A percentile compares a stretch with the other conserved stretches of the same genome.
These are phyloP conservation scores for Pycnonotus jocosus DNA, from an alignment of 2,113 vertebrate species.

Conservation along the genomic window DNA sequence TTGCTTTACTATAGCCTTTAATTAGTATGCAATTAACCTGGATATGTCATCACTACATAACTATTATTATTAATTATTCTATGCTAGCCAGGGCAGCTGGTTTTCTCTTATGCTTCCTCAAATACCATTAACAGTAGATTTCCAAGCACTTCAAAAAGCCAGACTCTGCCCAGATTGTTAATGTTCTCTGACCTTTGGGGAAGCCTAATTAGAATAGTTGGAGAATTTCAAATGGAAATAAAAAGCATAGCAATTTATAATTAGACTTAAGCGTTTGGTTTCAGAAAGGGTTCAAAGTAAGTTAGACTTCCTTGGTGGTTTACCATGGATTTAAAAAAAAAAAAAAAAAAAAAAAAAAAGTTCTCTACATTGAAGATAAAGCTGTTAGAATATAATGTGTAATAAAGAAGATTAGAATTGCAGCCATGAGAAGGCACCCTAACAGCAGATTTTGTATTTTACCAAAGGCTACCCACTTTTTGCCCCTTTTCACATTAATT, in stretches of 20 bases:
- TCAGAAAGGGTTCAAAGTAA: neutral
- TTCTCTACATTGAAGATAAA: neutral
- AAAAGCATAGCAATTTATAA: slow-evolving; percentile 9
- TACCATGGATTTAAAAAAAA: neutral
- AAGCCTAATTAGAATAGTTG: slow-evolving; percentile 16
- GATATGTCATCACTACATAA: slow-evolving; percentile 39
- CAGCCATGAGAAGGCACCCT: neutral
- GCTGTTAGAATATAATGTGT: neutral
- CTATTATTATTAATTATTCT: slow-evolving; percentile 54
- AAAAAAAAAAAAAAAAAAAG: neutral
- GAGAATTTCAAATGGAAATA: neutral
- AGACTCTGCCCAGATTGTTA: neutral
- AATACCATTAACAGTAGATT: slow-evolving; percentile 2
- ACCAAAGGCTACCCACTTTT: neutral
- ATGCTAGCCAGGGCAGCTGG: slow-evolving; percentile 8
- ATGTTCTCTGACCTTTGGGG: slow-evolving; percentile 31
- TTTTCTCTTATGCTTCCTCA: slow-evolving; percentile 17
- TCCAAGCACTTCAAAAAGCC: neutral
- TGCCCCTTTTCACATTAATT: neutral
- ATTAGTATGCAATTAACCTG: slow-evolving; percentile 62
- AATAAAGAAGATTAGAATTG: neutral
- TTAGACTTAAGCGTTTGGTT: slow-evolving; percentile 2
- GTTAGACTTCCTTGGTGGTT: neutral
- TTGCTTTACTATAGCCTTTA: slow-evolving; percentile 36
- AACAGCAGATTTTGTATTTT: neutral